Evolutionary conservation across 2,113 vertebrate genomes (phyloP).

Genomic region (Anarrhichthys ocellatus): DNA sequence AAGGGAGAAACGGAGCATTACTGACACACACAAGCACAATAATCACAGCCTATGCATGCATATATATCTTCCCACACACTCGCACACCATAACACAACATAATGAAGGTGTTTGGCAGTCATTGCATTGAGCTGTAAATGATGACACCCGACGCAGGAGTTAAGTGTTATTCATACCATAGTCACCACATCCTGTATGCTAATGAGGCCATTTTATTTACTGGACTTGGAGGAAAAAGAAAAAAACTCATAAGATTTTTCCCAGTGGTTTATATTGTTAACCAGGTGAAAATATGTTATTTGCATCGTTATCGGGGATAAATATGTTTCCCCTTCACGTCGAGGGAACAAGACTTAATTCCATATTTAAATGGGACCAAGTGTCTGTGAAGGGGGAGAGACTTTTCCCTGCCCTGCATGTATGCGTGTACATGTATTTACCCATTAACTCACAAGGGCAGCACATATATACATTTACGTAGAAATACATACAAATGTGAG

Average conservation of each 20-base stretch:
- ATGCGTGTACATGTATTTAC: conserved; percentile 17
- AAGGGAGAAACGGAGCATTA: conserved; percentile 25
- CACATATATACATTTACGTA: conserved; percentile 13
- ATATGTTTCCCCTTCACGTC: conserved; percentile 43
- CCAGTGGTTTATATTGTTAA: conserved; percentile 62
- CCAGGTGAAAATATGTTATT: conserved; percentile 66
- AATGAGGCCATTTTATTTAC: conserved; percentile 74
- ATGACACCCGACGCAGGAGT: conserved; percentile 41
- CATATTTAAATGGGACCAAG: conserved; percentile 68
- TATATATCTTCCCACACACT: conserved; percentile 35
- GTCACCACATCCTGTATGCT: conserved; percentile 47
- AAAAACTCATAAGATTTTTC: conserved; percentile 43
- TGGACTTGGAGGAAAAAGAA: conserved; percentile 23
- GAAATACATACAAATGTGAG: background rate
- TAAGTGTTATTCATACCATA: conserved; percentile 66
- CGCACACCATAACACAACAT: conserved; percentile 25
- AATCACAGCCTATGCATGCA: conserved; percentile 39
- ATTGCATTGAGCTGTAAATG: conserved; percentile 50
- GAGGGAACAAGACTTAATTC: conserved; percentile 71
- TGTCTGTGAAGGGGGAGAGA: conserved; percentile 49
- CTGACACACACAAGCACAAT: conserved; percentile 29
- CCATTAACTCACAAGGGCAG: conserved; percentile 2
- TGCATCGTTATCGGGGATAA: conserved; percentile 61
- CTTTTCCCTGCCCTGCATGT: conserved; percentile 11
- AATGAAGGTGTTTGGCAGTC: conserved; percentile 55